phyloP scores from a whole-genome alignment of 2,113 vertebrate genomes.

The Crotalus tigris region DNA sequence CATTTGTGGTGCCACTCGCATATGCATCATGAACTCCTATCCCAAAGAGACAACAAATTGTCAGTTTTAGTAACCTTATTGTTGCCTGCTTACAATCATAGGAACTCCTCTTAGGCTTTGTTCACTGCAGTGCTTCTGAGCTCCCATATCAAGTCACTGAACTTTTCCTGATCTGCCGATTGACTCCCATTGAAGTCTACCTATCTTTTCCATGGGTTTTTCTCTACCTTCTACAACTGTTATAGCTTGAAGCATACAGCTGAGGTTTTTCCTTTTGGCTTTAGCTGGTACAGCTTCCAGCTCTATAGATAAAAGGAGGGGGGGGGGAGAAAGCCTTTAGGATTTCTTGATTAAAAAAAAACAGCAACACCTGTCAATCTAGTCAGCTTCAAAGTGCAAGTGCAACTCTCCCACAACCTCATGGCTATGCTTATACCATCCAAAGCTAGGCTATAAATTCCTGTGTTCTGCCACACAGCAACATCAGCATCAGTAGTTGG shows the following conservation, averaged over 20 bases:
- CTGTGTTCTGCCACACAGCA: background rate
- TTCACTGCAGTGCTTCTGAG: background rate
- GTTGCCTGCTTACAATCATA: background rate
- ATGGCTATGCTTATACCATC: background rate
- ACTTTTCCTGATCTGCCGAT: background rate
- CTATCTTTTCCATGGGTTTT: background rate
- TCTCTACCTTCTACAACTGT: background rate
- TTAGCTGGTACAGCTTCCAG: background rate
- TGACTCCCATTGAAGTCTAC: background rate
- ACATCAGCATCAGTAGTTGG: background rate
- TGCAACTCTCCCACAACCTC: background rate
- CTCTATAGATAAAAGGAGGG: background rate
- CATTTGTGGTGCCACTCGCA: no score
- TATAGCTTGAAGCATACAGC: background rate
- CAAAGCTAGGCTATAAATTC: background rate
- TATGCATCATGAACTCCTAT: no score
- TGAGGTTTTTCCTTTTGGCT: background rate
- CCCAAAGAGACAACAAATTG: no score
- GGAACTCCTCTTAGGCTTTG: background rate
- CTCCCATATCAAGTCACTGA: background rate
- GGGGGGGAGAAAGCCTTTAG: background rate
- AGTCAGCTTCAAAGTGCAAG: background rate
- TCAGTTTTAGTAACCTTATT: background rate
- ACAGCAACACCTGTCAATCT: background rate
- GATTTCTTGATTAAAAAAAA: background rate